phyloP scores from a whole-genome alignment of 2,888 invertebrate genomes.

The Lampropteryx suffumata region DNA sequence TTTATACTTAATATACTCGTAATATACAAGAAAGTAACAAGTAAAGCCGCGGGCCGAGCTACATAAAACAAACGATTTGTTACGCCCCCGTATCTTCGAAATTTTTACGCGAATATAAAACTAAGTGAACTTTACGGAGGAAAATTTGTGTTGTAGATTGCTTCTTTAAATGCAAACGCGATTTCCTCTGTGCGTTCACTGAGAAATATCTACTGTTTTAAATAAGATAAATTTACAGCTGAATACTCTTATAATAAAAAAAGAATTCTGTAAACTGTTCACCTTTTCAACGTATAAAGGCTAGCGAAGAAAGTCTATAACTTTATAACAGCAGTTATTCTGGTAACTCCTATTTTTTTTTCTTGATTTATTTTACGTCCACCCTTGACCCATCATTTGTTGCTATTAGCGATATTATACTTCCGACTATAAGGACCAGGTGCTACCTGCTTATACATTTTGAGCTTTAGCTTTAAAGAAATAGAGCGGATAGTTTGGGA shows the following conservation, averaged over 20 bases:
- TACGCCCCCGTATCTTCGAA: conserved; percentile 52
- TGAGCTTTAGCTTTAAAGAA: conserved; percentile 34
- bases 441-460: conserved; percentile 29
- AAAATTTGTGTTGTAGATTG: conserved; percentile 65
- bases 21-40: background rate
- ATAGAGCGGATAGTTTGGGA: conserved; percentile 36
- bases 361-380: conserved; percentile 57
- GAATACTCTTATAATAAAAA: background rate
- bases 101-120: conserved; percentile 56
- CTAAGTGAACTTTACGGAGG: conserved; percentile 57
- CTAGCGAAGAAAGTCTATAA: background rate
- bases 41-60: conserved; percentile 3
- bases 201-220: conserved; percentile 12
- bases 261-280: background rate
- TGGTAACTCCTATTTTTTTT: conserved; percentile 46
- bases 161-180: conserved; percentile 68
- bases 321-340: conserved; percentile 9
- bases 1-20: too few relatives aligned
- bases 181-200: conserved; percentile 35
- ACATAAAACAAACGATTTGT: conserved; percentile 51
- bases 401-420: conserved; percentile 59
- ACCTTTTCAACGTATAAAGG: too few relatives aligned
- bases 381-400: conserved; percentile 76
- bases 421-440: conserved; percentile 34
- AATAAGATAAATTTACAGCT: conserved; percentile 7